Evolutionary conservation across 1,140 invertebrate genomes (phyloP), one percentile per base, ranked within the genome.

Genomic region (Drosophila kohkoa): DNA sequence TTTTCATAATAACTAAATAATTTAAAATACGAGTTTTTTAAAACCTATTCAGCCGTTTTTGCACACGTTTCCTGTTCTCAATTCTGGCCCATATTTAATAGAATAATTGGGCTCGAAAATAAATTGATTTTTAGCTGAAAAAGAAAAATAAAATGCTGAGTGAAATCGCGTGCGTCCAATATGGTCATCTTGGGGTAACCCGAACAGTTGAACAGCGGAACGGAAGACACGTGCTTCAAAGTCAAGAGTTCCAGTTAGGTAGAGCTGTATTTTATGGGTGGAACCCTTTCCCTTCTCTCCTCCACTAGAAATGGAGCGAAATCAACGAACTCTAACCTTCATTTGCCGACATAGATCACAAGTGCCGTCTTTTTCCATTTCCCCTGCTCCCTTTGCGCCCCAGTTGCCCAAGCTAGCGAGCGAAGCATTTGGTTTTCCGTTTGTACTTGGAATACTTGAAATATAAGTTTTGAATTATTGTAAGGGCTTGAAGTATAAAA

Each of bases 261-360:
- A 62, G 67, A 59, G 59, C 66, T n/a, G 28, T 32, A 13, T n/a
- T 30, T 30, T 54, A 54, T n/a, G 32, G 32, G n/a, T 8, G 20
- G 25, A 11, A 57, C 16, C 11, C 15, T 52, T 20, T 28, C 30
- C 13, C 30, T 43, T 15, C 28, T 5, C 49, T 25, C n/a, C 41
- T 4, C 3, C 35, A 15, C 5, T 35, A 49, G 64, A 46, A 82
- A 75, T 75, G 80, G 74, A 65, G 51, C 79, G 69, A 78, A 85
- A 78, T 79, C 82, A 86, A 59, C 82, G 82, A 86, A 86, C 82
- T 86, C 82, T 86, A 86, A 86, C 82, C 82, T 86, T 81, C 75
- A 86, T 62, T 75, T 81, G 68, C 30, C 64, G 48, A 64, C 78
- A 55, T 69, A 57, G 77, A 85, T 85, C 81, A 81, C 74, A 75